A percentile compares a stretch with the other conserved stretches of the same genome.
phyloP scores from a whole-genome alignment of 2,113 vertebrate genomes.

The Tachuris rubrigastra region DNA sequence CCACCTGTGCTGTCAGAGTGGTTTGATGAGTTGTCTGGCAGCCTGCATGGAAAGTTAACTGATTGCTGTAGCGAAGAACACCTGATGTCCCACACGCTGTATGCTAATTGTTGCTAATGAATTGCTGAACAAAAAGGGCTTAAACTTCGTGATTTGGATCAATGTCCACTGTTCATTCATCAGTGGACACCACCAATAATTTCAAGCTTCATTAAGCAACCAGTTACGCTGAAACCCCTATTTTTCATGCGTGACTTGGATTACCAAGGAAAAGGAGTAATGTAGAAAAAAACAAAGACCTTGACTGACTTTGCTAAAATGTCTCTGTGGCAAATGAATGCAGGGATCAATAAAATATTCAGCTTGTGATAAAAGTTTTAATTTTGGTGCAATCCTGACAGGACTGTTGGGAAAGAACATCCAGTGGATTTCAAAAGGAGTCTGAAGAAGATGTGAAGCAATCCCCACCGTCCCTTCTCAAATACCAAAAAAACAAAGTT shows the following conservation, averaged over 20 bases:
- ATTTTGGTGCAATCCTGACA: neutral
- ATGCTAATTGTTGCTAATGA: slow-evolving; percentile 3
- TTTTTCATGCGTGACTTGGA: neutral
- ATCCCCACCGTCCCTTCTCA: neutral
- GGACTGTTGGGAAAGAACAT: neutral
- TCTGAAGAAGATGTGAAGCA: neutral
- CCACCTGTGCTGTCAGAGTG: neutral
- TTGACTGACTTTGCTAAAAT: neutral
- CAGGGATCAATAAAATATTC: neutral
- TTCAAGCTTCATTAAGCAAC: neutral
- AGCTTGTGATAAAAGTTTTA: neutral
- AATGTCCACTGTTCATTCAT: neutral
- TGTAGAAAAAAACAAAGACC: neutral
- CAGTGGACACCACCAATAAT: neutral
- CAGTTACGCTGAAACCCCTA: neutral
- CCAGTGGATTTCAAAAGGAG: neutral
- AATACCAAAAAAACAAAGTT: neutral
- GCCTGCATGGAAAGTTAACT: neutral
- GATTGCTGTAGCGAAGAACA: neutral
- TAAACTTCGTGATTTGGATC: neutral
- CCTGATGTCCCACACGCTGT: neutral
- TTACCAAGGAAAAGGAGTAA: neutral
- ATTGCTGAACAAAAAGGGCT: neutral
- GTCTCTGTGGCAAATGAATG: neutral
- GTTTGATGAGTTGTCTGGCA: neutral